Percentiles rank a stretch among this genome's conserved stretches.
These are phyloP conservation scores for Trogon melanurus DNA, from an alignment of 2,113 vertebrate genomes.

Conservation along the genomic window DNA sequence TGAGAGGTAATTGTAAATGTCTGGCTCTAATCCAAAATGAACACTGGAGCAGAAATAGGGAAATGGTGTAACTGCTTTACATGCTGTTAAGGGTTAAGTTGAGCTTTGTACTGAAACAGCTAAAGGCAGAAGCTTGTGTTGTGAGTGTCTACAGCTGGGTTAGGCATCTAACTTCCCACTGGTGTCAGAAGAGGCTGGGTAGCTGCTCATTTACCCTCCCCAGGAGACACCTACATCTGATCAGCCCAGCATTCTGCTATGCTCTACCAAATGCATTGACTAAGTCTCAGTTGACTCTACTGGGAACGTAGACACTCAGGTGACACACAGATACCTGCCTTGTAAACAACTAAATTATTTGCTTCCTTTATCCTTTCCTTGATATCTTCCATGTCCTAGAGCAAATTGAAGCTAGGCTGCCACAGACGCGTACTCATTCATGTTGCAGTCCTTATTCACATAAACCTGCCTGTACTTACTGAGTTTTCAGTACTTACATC, in stretches of 20 bases:
- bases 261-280: background rate
- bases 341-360: background rate
- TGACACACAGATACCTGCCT: background rate
- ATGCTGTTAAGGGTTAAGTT: background rate
- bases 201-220: accelerated
- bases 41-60: background rate
- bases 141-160: background rate
- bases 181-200: background rate
- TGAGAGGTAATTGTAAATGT: background rate
- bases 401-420: background rate
- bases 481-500: background rate
- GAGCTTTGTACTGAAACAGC: background rate
- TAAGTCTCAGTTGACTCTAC: background rate
- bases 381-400: background rate
- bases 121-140: background rate
- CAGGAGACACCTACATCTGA: background rate
- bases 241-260: accelerated
- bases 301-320: background rate
- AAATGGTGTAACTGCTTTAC: background rate
- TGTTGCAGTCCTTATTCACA: background rate
- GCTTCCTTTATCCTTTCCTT: background rate
- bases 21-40: background rate
- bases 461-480: background rate
- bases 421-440: background rate
- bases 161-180: background rate